Evolutionary conservation across 2,797 vertebrate genomes (phyloP), one percentile per base, ranked within the genome.

Genomic region (Gadopsis marmoratus): DNA sequence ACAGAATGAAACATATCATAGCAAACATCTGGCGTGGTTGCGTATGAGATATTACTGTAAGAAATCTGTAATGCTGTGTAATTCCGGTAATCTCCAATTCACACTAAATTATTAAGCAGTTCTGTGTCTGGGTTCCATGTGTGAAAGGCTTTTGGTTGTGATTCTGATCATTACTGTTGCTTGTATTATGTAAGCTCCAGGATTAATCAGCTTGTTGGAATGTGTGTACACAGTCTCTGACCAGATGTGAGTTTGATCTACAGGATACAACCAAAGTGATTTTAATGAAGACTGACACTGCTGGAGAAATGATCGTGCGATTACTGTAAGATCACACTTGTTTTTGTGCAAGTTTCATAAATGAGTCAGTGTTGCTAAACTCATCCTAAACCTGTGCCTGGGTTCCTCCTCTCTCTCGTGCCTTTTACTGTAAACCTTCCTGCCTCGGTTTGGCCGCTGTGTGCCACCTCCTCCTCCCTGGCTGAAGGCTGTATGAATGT

Each of bases 201-300:
- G 37, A 16, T 81, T 67, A 76, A 79, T 35, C 60, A 79, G 7
- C 39, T 31, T 51, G 8, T 23, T 59, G 74, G 79, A 83, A 83
- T 82, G 62, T 74, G 31, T 71, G 47, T 10, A 62, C 14, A 63
- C 64, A 37, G 61, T 67, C 71, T 73, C 37, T 37, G 41, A 53
- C 56, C 82, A 84, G 43, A 76, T 81, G 79, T 78, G 51, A 23
- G 50, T 54, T 75, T 66, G 51, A 85, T 81, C 53, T 37, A 61
- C 58, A 64, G 51, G 45, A 62, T 35, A 17, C 54, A 56, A 56
- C 3, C 7, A 19, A 56, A 33, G 4, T 21, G 3, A 67, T 33
- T 0, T 4, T 35, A 71, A 71, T 47, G 8, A 68, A 21, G 14
- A 2, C 17, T n/a, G 51, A 71, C 60, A 60, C 21, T 14, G 23